A percentile compares a stretch with the other conserved stretches of the same genome.
phyloP scores from a whole-genome alignment of 2,797 vertebrate species.

The Myotis vivesi region DNA sequence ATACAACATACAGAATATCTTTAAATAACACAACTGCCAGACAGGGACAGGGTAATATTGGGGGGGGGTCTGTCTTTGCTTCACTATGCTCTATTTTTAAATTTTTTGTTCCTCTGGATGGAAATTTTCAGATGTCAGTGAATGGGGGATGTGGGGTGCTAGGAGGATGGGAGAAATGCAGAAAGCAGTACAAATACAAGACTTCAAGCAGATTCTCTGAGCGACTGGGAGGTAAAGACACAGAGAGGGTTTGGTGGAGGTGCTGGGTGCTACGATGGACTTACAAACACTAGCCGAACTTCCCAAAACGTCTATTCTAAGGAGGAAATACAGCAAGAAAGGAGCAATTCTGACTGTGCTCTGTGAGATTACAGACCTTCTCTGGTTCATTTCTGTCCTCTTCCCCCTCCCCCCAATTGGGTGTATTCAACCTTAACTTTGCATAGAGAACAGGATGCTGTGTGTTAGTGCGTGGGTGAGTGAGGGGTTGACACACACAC shows the following conservation, averaged over 20 bases:
- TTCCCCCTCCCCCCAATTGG: slow-evolving; percentile 52
- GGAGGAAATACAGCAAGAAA: slow-evolving; percentile 81
- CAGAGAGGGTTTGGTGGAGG: slow-evolving; percentile 63
- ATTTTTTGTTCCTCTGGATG: slow-evolving; percentile 70
- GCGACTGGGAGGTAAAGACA: slow-evolving; percentile 68
- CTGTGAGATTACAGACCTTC: slow-evolving; percentile 73
- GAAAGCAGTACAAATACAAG: slow-evolving; percentile 76
- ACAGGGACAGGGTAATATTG: slow-evolving; percentile 59
- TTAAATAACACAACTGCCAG: slow-evolving; percentile 88
- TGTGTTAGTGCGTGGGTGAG: slow-evolving; percentile 71
- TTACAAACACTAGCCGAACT: slow-evolving; percentile 84
- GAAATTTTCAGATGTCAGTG: slow-evolving; percentile 72
- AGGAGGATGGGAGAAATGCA: slow-evolving; percentile 62
- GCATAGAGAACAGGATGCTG: slow-evolving; percentile 83
- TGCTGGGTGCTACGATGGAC: slow-evolving; percentile 79
- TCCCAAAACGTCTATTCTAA: slow-evolving; percentile 81
- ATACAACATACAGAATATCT: slow-evolving; percentile 86
- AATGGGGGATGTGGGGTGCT: neutral
- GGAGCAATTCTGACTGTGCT: slow-evolving; percentile 79
- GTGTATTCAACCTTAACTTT: slow-evolving; percentile 81
- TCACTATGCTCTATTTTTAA: slow-evolving; percentile 66
- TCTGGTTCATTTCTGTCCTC: slow-evolving; percentile 63
- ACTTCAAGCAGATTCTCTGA: slow-evolving; percentile 79
- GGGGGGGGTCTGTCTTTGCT: slow-evolving; percentile 57
- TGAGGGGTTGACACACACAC: slow-evolving; percentile 75